Conservation (phyloP, 2,113 vertebrate species). For the Hyla sarda region DNA sequence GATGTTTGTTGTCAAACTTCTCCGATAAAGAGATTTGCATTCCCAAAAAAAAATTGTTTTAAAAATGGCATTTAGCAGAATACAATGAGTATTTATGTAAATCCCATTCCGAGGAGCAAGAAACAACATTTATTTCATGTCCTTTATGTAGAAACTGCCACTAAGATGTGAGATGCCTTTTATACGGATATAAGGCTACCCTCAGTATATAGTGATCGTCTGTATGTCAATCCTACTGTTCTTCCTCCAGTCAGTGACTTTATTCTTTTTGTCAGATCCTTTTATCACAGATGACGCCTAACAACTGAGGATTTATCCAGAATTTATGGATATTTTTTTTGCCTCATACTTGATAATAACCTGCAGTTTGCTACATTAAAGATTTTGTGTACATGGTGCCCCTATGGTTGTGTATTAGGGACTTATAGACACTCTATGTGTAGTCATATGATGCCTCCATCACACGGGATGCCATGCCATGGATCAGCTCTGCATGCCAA, state of each 20-base stretch:
- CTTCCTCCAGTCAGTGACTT: background rate
- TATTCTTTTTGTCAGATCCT: background rate
- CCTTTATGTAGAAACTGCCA: background rate
- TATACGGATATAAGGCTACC: background rate
- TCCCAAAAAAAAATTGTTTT: slow-evolving; percentile 2
- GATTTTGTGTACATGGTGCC: too few species aligned
- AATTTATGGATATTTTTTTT: too few species aligned
- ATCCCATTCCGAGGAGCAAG: background rate
- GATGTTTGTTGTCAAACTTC: background rate
- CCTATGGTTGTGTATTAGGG: too few species aligned
- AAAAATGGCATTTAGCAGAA: background rate
- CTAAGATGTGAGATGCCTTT: background rate
- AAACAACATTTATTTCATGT: background rate
- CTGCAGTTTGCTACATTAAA: too few species aligned
- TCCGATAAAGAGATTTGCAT: slow-evolving; percentile 1
- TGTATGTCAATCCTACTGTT: background rate
- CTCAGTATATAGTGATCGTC: background rate
- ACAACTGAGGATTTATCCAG: too few species aligned
- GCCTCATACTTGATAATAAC: too few species aligned
- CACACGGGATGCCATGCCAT: too few species aligned
- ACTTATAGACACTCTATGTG: too few species aligned
- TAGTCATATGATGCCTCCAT: too few species aligned
- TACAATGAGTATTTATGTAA: background rate
- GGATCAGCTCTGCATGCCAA: too few species aligned
- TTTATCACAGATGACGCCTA: background rate